Evolutionary conservation across 2,888 invertebrate species (phyloP).

Genomic region (Watsonalla cultraria): DNA sequence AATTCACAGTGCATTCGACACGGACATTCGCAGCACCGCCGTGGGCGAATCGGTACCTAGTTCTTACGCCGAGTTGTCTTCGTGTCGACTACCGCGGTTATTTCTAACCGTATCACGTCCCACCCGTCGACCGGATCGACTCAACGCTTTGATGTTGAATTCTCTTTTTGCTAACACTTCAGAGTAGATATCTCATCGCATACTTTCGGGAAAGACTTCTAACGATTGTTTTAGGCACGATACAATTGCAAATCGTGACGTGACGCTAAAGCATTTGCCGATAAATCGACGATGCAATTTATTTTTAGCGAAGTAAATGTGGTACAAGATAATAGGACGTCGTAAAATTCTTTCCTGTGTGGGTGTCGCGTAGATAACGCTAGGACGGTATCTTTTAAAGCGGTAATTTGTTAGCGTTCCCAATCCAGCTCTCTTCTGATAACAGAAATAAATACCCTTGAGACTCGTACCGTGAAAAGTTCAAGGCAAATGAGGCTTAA

Average conservation of each 20-base stretch:
- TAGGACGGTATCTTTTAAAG: slow-evolving; percentile 55
- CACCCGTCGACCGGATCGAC: slow-evolving; percentile 54
- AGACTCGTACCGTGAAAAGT: slow-evolving; percentile 23
- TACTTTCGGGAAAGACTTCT: slow-evolving; percentile 68
- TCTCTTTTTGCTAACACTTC: slow-evolving; percentile 76
- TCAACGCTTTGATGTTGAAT: slow-evolving; percentile 72
- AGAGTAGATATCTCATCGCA: slow-evolving; percentile 54
- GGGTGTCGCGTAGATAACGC: slow-evolving; percentile 62
- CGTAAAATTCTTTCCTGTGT: slow-evolving; percentile 60
- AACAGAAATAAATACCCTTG: slow-evolving; percentile 39
- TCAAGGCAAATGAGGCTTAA: slow-evolving; percentile 23
- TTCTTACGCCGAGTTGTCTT: slow-evolving; percentile 39
- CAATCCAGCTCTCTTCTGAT: slow-evolving; percentile 43
- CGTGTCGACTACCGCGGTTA: slow-evolving; percentile 46
- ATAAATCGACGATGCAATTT: slow-evolving; percentile 49
- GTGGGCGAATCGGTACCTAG: slow-evolving; percentile 39
- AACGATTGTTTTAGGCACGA: slow-evolving; percentile 23
- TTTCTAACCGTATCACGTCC: slow-evolving; percentile 74
- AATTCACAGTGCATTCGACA: slow-evolving; percentile 68
- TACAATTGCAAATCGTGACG: background rate
- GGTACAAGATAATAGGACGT: slow-evolving; percentile 61
- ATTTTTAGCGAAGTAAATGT: slow-evolving; percentile 61
- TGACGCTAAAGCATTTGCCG: slow-evolving; percentile 17
- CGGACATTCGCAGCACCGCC: slow-evolving; percentile 48
- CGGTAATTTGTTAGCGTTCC: slow-evolving; percentile 65